Percentiles rank a stretch among this genome's conserved stretches.
Conservation (phyloP, 2,113 vertebrate genomes). For the Nibea albiflora region DNA sequence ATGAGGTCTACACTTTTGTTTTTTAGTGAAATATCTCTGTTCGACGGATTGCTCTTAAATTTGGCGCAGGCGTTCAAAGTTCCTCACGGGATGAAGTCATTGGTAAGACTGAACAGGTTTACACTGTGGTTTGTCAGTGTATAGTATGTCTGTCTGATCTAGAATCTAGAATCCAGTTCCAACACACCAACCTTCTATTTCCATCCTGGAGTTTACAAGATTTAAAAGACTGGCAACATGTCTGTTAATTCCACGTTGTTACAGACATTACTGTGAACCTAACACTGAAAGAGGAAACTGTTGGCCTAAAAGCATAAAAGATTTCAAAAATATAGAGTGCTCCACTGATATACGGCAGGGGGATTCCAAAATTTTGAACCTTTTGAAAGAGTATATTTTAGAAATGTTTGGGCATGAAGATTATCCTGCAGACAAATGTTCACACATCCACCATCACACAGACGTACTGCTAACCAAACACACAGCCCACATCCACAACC, state of each 20-base stretch:
- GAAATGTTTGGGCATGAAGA: neutral
- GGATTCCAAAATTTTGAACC: neutral
- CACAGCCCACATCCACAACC: slow-evolving; percentile 10
- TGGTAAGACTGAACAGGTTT: neutral
- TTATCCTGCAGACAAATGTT: neutral
- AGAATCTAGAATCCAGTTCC: neutral
- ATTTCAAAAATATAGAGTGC: neutral
- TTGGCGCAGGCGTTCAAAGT: neutral
- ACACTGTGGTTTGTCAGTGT: neutral
- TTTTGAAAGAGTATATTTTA: neutral
- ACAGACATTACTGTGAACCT: too few species aligned
- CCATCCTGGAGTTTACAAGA: too few species aligned
- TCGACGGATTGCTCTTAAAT: neutral
- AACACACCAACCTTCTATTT: too few species aligned
- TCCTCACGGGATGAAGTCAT: neutral
- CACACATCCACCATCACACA: slow-evolving; percentile 8
- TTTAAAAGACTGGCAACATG: too few species aligned
- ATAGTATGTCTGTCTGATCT: neutral
- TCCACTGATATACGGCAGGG: neutral
- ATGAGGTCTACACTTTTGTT: too few species aligned
- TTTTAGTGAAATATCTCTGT: neutral
- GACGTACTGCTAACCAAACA: slow-evolving; percentile 3
- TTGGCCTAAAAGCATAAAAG: neutral
- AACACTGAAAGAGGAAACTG: too few species aligned
- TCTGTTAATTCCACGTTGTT: too few species aligned